Evolutionary conservation across 2,888 invertebrate genomes (phyloP).

Genomic region (Acrobasis suavella): DNA sequence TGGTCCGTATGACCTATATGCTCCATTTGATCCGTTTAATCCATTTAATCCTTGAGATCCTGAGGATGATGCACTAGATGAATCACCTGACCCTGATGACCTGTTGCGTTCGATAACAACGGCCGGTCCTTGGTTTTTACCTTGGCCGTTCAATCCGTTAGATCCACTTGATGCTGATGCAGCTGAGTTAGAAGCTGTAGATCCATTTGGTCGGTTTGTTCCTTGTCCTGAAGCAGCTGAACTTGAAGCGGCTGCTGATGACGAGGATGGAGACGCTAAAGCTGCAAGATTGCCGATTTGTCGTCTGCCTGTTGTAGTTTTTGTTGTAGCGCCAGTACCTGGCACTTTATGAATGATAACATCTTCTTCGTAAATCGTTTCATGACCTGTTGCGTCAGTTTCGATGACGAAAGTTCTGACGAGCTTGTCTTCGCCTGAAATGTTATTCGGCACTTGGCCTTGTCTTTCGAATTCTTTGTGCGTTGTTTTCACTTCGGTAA

Average conservation of each 20-base stretch:
- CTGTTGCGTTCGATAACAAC: no score
- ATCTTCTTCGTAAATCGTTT: conserved; percentile 56
- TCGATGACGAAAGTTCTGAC: conserved; percentile 44
- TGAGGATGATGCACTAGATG: no score
- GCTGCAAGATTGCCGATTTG: not conserved
- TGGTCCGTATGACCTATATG: no score
- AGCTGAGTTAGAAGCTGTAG: not conserved
- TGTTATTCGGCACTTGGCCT: conserved; percentile 21
- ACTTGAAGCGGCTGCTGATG: not conserved
- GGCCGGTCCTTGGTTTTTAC: no score
- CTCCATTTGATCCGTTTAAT: not conserved
- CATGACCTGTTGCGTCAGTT: conserved; percentile 48
- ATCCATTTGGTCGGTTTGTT: conserved; percentile 7
- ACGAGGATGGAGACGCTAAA: not conserved
- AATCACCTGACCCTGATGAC: no score
- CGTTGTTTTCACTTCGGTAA: conserved; percentile 39
- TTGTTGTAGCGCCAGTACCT: conserved; percentile 22
- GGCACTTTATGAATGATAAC: conserved; percentile 45
- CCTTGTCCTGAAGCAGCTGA: not conserved
- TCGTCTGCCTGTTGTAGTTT: conserved; percentile 9
- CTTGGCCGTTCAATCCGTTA: no score
- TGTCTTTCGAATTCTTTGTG: conserved; percentile 41
- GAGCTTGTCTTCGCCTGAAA: conserved; percentile 41
- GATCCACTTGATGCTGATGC: not conserved
- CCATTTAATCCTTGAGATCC: no score